A percentile compares a stretch with the other conserved stretches of the same genome.
Conservation (phyloP, 2,888 invertebrate genomes). For the Oxystoma pomonae region DNA sequence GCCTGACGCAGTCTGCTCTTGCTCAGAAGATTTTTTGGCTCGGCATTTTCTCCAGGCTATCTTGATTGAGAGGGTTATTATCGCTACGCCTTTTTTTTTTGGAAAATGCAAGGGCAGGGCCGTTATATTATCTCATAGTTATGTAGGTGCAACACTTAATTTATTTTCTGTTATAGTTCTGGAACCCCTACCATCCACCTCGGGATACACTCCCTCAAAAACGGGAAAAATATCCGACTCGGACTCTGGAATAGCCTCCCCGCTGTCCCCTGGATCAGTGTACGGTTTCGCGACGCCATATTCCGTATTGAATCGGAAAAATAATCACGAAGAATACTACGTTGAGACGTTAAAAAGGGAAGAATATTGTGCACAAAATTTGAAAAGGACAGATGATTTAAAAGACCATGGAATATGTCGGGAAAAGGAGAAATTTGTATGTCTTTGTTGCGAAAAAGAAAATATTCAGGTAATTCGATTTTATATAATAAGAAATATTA, state of each 20-base stretch:
- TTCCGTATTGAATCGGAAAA: constrained; percentile 16
- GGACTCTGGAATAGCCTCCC: constrained; percentile 48
- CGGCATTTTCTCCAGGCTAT: too few relatives aligned
- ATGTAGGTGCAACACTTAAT: too few relatives aligned
- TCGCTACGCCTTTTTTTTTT: too few relatives aligned
- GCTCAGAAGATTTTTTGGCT: too few relatives aligned
- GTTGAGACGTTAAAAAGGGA: not conserved
- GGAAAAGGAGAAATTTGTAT: too few relatives aligned
- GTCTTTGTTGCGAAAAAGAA: not conserved
- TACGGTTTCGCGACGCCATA: constrained; percentile 39
- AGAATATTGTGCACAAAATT: not conserved
- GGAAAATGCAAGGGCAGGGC: too few relatives aligned
- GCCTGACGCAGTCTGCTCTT: too few relatives aligned
- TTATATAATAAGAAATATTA: too few relatives aligned
- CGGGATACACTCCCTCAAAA: constrained; percentile 17
- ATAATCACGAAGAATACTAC: not conserved
- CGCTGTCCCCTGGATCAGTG: constrained; percentile 43
- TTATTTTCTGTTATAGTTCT: not conserved
- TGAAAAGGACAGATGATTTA: not conserved
- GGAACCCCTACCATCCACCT: not conserved
- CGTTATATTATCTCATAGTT: too few relatives aligned
- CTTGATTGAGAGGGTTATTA: too few relatives aligned
- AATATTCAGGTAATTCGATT: not conserved
- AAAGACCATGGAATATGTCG: not conserved
- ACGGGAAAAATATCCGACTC: constrained; percentile 45